phyloP scores from a whole-genome alignment of 1,140 invertebrate genomes.

The Neodiprion lecontei region DNA sequence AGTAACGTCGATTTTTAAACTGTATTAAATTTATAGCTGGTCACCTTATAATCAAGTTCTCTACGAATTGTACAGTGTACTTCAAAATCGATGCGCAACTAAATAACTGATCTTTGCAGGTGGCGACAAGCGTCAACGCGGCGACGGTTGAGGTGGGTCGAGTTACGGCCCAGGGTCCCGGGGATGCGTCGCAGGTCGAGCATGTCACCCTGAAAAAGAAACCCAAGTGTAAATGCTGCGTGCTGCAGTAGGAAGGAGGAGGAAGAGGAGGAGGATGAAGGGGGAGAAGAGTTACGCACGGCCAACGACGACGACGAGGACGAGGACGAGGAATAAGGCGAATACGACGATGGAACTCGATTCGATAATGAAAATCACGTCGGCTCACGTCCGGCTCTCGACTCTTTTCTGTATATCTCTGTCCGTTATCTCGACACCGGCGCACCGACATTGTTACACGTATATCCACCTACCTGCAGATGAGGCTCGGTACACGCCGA shows the following conservation, averaged over 20 bases:
- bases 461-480: too few relatives aligned
- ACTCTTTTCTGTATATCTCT: too few relatives aligned
- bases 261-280: conserved; percentile 13
- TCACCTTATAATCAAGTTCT: neutral
- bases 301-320: conserved; percentile 10
- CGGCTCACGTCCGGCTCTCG: too few relatives aligned
- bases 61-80: neutral
- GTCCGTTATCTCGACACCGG: too few relatives aligned
- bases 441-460: too few relatives aligned
- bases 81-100: neutral
- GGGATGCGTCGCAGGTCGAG: conserved; percentile 80
- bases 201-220: conserved; percentile 89
- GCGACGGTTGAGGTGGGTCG: conserved; percentile 78
- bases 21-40: too few relatives aligned
- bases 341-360: neutral
- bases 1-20: too few relatives aligned
- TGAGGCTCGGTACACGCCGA: too few relatives aligned
- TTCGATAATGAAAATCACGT: too few relatives aligned
- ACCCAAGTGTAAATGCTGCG: conserved; percentile 89
- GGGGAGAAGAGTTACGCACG: neutral
- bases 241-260: conserved; percentile 74
- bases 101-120: conserved; percentile 30
- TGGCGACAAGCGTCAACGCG: conserved; percentile 48
- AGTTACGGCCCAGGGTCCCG: conserved; percentile 71
- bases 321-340: conserved; percentile 20